Percentiles rank a stretch among this genome's conserved stretches.
Evolutionary conservation across 2,113 vertebrate genomes (phyloP).

Genomic region (Saguinus imperator): DNA sequence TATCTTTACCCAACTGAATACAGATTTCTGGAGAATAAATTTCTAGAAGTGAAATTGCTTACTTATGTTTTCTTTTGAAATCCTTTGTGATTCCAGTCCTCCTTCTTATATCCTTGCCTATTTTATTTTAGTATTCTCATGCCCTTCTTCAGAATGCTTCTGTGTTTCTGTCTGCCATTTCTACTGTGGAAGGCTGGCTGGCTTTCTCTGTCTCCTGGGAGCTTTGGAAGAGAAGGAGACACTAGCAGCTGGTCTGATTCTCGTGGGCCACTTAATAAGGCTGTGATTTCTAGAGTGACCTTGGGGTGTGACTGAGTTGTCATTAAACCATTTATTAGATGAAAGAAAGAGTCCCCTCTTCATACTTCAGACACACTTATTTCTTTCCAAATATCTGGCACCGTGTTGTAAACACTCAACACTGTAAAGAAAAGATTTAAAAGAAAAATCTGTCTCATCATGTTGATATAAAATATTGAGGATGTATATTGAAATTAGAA

Average conservation of each 20-base stretch:
- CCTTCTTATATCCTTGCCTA: background rate
- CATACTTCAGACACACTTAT: conserved; percentile 17
- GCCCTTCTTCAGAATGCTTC: background rate
- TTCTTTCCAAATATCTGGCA: conserved; percentile 30
- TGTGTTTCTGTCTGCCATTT: background rate
- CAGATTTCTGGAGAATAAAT: background rate
- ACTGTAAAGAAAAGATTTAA: background rate
- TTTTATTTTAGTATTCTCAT: background rate
- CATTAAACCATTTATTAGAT: conserved; percentile 69
- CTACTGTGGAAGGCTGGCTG: background rate
- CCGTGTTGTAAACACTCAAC: conserved; percentile 24
- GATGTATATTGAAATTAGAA: background rate
- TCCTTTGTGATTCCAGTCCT: background rate
- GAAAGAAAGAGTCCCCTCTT: conserved; percentile 44
- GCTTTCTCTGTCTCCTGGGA: background rate
- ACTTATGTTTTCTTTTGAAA: background rate
- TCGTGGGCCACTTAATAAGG: conserved; percentile 35
- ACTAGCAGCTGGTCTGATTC: conserved; percentile 59
- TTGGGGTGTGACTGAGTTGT: conserved; percentile 63
- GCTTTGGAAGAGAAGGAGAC: background rate
- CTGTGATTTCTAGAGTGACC: conserved; percentile 68
- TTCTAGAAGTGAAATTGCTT: background rate
- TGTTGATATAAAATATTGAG: conserved; percentile 21
- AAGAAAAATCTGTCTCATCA: background rate
- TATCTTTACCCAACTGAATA: background rate